phyloP scores from a whole-genome alignment of 1,140 invertebrate genomes.

The Pseudomyrmex flavicornis region DNA sequence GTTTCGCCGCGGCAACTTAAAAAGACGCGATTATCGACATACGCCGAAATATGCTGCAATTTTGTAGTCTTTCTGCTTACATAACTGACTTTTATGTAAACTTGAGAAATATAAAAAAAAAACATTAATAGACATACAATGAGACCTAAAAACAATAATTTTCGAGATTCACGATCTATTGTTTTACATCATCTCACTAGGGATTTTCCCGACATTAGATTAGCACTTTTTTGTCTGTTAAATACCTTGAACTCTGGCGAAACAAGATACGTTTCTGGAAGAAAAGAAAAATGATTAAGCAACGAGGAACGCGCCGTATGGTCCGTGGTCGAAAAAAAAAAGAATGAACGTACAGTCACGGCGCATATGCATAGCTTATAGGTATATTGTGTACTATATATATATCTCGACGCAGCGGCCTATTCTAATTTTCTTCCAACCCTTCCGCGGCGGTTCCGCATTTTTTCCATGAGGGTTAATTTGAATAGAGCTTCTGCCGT shows the following conservation, averaged over 20 bases:
- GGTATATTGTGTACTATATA: too few relatives aligned
- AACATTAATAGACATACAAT: too few relatives aligned
- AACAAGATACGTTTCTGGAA: slow-evolving; percentile 9
- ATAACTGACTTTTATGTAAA: background rate
- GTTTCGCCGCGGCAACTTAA: slow-evolving; percentile 44
- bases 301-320: slow-evolving; percentile 75
- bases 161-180: too few relatives aligned
- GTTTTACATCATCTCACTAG: too few relatives aligned
- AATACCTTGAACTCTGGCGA: slow-evolving; percentile 20
- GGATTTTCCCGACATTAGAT: background rate
- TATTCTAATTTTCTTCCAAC: slow-evolving; percentile 81
- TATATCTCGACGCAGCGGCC: slow-evolving; percentile 69
- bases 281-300: slow-evolving; percentile 68
- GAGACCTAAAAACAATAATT: too few relatives aligned
- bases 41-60: slow-evolving; percentile 17
- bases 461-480: slow-evolving; percentile 83
- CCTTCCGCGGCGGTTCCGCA: slow-evolving; percentile 66
- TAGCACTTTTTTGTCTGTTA: background rate
- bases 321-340: slow-evolving; percentile 63
- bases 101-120: background rate
- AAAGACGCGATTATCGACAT: slow-evolving; percentile 44
- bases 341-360: slow-evolving; percentile 81
- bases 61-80: slow-evolving; percentile 29
- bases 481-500: slow-evolving; percentile 79
- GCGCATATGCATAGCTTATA: slow-evolving; percentile 78